A percentile compares a stretch with the other conserved stretches of the same genome.
These are phyloP conservation scores for Drosophila nebulosa DNA, from an alignment of 1,140 invertebrate genomes.

Conservation along the genomic window DNA sequence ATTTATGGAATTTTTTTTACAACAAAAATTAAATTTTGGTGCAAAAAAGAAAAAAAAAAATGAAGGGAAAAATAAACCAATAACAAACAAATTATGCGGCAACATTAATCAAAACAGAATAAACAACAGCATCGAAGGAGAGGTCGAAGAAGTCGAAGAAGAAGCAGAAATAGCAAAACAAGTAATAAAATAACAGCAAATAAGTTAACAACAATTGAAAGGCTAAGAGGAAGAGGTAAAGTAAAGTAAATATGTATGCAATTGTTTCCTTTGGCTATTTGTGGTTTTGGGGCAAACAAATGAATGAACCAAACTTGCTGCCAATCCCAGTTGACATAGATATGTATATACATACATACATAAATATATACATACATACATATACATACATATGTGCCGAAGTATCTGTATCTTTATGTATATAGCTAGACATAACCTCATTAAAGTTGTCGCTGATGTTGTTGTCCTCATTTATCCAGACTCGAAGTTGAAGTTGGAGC, in stretches of 20 bases:
- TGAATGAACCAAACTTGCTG: slow-evolving; percentile 16
- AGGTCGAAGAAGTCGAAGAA: background rate
- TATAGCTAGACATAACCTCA: slow-evolving; percentile 63
- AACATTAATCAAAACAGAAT: slow-evolving; percentile 36
- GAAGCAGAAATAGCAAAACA: slow-evolving; percentile 12
- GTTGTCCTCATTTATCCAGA: slow-evolving; percentile 74
- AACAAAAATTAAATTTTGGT: slow-evolving; percentile 16
- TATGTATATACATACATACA: slow-evolving; percentile 6
- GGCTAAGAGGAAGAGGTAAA: slow-evolving; percentile 54
- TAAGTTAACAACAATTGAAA: slow-evolving; percentile 52
- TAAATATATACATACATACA: background rate
- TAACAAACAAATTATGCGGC: slow-evolving; percentile 37
- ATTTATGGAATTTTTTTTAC: slow-evolving; percentile 34
- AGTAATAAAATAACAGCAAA: slow-evolving; percentile 21
- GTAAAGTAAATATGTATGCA: slow-evolving; percentile 53
- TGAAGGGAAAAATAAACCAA: background rate
- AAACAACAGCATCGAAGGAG: background rate
- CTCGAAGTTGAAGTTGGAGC: slow-evolving; percentile 39
- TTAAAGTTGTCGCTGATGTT: slow-evolving; percentile 69
- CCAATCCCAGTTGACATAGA: slow-evolving; percentile 51
- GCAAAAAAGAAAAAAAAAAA: background rate
- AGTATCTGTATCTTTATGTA: background rate
- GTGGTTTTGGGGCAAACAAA: slow-evolving; percentile 13
- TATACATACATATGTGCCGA: background rate
- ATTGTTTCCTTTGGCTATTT: slow-evolving; percentile 10